phyloP scores from a whole-genome alignment of 1,140 invertebrate genomes.

The Sycobia sp. region DNA sequence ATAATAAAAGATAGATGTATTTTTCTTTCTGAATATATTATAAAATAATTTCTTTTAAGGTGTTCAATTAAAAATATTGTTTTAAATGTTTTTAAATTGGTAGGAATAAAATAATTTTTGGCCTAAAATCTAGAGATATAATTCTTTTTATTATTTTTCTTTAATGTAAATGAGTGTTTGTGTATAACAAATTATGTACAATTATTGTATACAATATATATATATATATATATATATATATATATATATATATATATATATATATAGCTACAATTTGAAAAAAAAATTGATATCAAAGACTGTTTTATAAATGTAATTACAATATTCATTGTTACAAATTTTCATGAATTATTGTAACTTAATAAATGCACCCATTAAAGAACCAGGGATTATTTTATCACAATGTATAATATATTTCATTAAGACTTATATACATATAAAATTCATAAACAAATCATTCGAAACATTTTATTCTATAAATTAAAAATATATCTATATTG shows the following conservation, averaged over 20 bases:
- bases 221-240: not conserved
- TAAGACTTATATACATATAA: conserved; percentile 21
- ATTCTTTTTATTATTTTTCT: conserved; percentile 22
- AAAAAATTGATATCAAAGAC: conserved; percentile 12
- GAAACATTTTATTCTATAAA: conserved; percentile 12
- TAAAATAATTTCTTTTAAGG: no score
- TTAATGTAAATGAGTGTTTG: conserved; percentile 18
- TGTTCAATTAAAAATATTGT: no score
- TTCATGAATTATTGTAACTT: conserved; percentile 19
- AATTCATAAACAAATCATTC: conserved; percentile 4
- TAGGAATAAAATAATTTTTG: no score
- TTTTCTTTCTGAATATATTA: conserved; percentile 1
- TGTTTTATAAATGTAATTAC: conserved; percentile 24
- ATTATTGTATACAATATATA: conserved; percentile 6
- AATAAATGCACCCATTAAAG: conserved; percentile 10
- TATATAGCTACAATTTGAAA: conserved; percentile 3
- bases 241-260: not conserved
- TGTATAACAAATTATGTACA: conserved; percentile 30
- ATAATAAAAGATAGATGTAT: not conserved
- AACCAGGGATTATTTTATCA: conserved; percentile 14
- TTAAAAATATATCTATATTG: conserved; percentile 1
- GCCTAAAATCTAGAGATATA: no score
- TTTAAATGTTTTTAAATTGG: no score
- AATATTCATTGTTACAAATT: conserved; percentile 30
- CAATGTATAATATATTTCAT: conserved; percentile 5